phyloP scores from a whole-genome alignment of 37 sponge, comb jelly and placozoan species.

The Petrosia ficiformis region DNA sequence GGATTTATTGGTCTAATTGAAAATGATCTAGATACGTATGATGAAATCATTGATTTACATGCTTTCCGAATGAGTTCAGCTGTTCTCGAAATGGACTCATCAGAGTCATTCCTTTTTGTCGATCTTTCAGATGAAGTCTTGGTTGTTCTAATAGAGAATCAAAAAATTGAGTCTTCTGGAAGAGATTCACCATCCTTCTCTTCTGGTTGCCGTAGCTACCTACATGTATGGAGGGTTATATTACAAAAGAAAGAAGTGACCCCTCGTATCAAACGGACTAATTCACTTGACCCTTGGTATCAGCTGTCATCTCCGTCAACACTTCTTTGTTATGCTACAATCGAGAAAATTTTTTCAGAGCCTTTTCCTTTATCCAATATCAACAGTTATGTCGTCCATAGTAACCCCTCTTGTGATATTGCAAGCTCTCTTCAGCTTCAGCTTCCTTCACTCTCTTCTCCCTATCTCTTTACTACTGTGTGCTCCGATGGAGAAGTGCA shows the following conservation, averaged over 20 bases:
- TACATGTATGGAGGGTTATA: slow-evolving; percentile 51
- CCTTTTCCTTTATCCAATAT: slow-evolving; percentile 53
- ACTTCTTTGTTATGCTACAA: neutral
- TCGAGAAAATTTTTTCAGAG: slow-evolving; percentile 34
- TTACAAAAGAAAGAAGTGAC: neutral
- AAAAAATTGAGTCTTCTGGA: neutral
- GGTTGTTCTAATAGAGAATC: slow-evolving; percentile 47
- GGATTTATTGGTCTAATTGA: slow-evolving; percentile 20
- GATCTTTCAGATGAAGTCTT: slow-evolving; percentile 27
- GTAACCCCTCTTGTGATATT: slow-evolving; percentile 49
- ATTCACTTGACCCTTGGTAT: neutral
- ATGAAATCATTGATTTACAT: slow-evolving; percentile 45
- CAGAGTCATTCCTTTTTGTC: neutral
- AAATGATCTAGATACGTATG: slow-evolving; percentile 29
- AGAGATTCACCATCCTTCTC: neutral
- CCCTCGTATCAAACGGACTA: neutral
- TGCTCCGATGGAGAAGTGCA: slow-evolving; percentile 68
- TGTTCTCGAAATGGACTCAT: slow-evolving; percentile 5
- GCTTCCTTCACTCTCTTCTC: slow-evolving; percentile 51
- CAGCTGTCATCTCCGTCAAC: neutral
- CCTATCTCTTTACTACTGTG: slow-evolving; percentile 73
- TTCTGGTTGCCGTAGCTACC: slow-evolving; percentile 2
- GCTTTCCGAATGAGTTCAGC: slow-evolving; percentile 49
- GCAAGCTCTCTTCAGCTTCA: slow-evolving; percentile 58
- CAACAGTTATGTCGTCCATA: slow-evolving; percentile 1